Evolutionary conservation across 2,888 invertebrate species (phyloP).

Genomic region (Lochmaea capreae): DNA sequence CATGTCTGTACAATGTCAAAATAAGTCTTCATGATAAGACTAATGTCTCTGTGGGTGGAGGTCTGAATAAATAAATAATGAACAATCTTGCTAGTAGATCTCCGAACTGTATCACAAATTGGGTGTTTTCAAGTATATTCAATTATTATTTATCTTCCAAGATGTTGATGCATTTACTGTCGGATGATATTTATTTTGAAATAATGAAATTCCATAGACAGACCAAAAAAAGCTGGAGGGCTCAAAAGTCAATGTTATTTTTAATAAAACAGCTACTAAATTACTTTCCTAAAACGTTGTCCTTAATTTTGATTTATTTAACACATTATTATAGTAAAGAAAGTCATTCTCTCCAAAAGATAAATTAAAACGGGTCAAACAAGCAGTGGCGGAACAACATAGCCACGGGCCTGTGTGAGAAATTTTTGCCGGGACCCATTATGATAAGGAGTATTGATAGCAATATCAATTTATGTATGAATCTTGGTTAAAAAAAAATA

Average conservation of each 20-base stretch:
- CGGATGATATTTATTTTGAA: neutral
- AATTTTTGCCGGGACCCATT: too few relatives aligned
- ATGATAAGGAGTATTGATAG: too few relatives aligned
- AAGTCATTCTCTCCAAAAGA: too few relatives aligned
- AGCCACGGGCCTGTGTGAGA: too few relatives aligned
- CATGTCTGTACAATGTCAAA: conserved; percentile 9
- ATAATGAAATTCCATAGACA: neutral
- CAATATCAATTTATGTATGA: too few relatives aligned
- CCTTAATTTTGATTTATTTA: too few relatives aligned
- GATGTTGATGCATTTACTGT: neutral
- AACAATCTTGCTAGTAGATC: neutral
- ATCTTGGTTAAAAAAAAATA: too few relatives aligned
- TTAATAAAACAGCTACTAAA: too few relatives aligned
- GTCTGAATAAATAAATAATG: conserved; percentile 28
- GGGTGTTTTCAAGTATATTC: neutral
- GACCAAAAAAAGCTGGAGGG: neutral
- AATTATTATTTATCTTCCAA: neutral
- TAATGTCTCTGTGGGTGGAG: conserved; percentile 12
- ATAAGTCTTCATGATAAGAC: conserved; percentile 26
- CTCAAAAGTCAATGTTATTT: neutral
- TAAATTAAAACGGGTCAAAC: too few relatives aligned
- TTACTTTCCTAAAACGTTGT: too few relatives aligned
- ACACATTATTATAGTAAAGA: too few relatives aligned
- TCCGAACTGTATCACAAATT: conserved; percentile 6
- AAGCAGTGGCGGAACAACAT: too few relatives aligned